phyloP scores from a whole-genome alignment of 1,140 invertebrate genomes.

The Orius insidiosus region DNA sequence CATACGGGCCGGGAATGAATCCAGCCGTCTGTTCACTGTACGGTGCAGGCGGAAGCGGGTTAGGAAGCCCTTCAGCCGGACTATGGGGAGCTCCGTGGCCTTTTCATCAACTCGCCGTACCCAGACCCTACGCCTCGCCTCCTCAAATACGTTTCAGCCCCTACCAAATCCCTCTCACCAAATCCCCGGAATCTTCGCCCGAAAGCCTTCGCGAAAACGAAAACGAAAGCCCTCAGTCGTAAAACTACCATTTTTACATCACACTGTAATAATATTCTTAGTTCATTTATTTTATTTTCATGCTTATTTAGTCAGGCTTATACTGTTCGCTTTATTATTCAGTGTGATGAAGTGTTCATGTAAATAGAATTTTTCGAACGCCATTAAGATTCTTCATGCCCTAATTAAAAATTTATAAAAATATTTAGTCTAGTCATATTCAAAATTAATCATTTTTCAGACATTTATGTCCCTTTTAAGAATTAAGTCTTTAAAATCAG shows the following conservation, averaged over 20 bases:
- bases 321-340: too few species aligned
- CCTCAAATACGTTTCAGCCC: slow-evolving; percentile 14
- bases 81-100: slow-evolving; percentile 13
- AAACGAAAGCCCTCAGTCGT: slow-evolving; percentile 11
- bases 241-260: neutral
- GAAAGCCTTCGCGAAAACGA: slow-evolving; percentile 12
- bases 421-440: too few species aligned
- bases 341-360: too few species aligned
- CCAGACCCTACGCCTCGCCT: slow-evolving; percentile 16
- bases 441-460: too few species aligned
- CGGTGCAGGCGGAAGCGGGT: slow-evolving; percentile 12
- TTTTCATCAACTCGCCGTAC: slow-evolving; percentile 12
- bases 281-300: too few species aligned
- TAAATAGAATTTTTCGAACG: too few species aligned
- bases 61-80: slow-evolving; percentile 2
- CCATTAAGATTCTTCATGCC: too few species aligned
- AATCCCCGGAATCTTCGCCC: slow-evolving; percentile 15
- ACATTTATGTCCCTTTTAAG: too few species aligned
- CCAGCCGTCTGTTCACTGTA: slow-evolving; percentile 16
- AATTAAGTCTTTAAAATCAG: too few species aligned
- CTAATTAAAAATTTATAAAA: too few species aligned
- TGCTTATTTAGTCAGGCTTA: too few species aligned
- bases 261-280: too few species aligned
- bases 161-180: slow-evolving; percentile 11
- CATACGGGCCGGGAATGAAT: slow-evolving; percentile 13